These are phyloP conservation scores for Hoplodrina ambigua DNA, from an alignment of 2,888 invertebrate species.

Conservation along the genomic window DNA sequence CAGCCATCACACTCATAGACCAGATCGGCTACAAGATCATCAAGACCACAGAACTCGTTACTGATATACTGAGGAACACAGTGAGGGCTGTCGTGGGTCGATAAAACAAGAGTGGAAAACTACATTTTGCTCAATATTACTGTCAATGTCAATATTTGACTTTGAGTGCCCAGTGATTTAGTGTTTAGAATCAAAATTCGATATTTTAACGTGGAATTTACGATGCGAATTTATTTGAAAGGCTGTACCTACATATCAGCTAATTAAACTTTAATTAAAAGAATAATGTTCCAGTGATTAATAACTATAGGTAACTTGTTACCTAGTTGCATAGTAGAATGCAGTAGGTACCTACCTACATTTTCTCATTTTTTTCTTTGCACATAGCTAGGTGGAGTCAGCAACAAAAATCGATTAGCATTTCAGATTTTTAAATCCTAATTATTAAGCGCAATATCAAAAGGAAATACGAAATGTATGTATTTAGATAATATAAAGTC, in stretches of 20 bases:
- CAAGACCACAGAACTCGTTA: slow-evolving; percentile 86
- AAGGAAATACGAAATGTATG: too few species aligned
- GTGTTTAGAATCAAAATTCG: slow-evolving; percentile 25
- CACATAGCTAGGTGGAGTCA: too few species aligned
- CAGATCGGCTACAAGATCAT: slow-evolving; percentile 88
- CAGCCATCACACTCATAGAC: slow-evolving; percentile 86
- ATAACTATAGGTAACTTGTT: not conserved
- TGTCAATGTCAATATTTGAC: not conserved
- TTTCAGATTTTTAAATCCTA: too few species aligned
- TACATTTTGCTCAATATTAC: slow-evolving; percentile 8
- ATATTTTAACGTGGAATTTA: slow-evolving; percentile 19
- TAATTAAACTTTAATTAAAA: not conserved
- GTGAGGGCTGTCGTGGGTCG: slow-evolving; percentile 86
- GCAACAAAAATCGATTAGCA: too few species aligned
- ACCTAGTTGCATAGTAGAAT: too few species aligned
- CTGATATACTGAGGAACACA: slow-evolving; percentile 84
- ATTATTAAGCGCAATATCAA: too few species aligned
- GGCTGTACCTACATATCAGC: slow-evolving; percentile 18
- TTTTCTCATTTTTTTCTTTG: too few species aligned
- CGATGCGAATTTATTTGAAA: slow-evolving; percentile 10
- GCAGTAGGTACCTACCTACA: not conserved
- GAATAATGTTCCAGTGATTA: not conserved
- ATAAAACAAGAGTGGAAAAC: slow-evolving; percentile 45
- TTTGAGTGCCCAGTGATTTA: slow-evolving; percentile 5
- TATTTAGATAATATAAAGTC: too few species aligned